Conservation (phyloP, 1,140 invertebrate genomes). For the Dolichoris vasculosae region DNA sequence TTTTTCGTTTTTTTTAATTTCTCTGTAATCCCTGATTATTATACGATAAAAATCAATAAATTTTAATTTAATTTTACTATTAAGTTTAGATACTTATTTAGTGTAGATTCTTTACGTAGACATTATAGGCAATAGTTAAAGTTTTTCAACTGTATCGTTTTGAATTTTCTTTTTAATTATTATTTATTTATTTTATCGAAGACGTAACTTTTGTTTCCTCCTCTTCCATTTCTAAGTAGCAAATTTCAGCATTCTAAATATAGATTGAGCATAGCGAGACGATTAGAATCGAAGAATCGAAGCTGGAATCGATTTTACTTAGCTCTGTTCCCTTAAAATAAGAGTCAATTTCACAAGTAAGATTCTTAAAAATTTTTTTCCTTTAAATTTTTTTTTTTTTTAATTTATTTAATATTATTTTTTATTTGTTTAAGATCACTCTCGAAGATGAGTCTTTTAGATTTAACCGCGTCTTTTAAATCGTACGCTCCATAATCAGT, state of each 20-base stretch:
- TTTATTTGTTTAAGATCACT: conserved; percentile 25
- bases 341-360: conserved; percentile 36
- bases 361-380: conserved; percentile 37
- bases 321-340: conserved; percentile 26
- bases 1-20: not conserved
- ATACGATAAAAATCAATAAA: conserved; percentile 55
- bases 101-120: conserved; percentile 68
- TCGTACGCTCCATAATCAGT: conserved; percentile 34
- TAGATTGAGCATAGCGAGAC: conserved; percentile 66
- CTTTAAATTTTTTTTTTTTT: conserved; percentile 39
- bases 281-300: conserved; percentile 58
- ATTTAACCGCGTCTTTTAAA: conserved; percentile 35
- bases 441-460: conserved; percentile 41
- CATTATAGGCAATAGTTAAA: conserved; percentile 66
- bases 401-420: conserved; percentile 35
- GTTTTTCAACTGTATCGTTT: not conserved
- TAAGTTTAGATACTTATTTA: conserved; percentile 72
- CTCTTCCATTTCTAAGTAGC: conserved; percentile 55
- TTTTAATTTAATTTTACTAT: conserved; percentile 63
- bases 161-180: conserved; percentile 42
- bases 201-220: conserved; percentile 14
- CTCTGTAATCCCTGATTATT: conserved; percentile 49
- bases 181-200: conserved; percentile 21
- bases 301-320: conserved; percentile 43
- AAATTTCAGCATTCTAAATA: conserved; percentile 51